Conservation (phyloP, 2,888 invertebrate genomes). For the Teleiodes luculella region DNA sequence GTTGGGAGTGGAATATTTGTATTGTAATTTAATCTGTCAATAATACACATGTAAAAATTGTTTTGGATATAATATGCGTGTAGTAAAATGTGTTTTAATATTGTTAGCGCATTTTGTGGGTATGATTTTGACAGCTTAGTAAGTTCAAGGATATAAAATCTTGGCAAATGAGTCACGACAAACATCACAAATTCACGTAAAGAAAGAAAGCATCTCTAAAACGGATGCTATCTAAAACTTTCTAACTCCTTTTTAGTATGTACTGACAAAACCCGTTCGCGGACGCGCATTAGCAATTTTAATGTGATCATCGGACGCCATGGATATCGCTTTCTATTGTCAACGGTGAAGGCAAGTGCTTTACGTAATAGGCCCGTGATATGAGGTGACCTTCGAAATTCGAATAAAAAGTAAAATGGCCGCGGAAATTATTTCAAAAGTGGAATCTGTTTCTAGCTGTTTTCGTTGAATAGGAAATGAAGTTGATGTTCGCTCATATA, state of each 20-base stretch:
- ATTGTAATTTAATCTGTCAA: too few relatives aligned
- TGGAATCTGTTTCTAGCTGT: too few relatives aligned
- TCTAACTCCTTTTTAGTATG: conserved; percentile 56
- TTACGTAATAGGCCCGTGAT: background rate
- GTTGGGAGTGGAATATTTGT: too few relatives aligned
- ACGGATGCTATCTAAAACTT: conserved; percentile 40
- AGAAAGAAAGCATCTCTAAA: conserved; percentile 23
- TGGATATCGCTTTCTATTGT: conserved; percentile 45
- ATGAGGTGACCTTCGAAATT: background rate
- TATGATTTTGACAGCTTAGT: background rate
- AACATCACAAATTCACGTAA: background rate
- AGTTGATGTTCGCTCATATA: too few relatives aligned
- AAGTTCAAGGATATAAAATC: background rate
- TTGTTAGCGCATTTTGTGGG: too few relatives aligned
- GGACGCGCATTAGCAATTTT: conserved; percentile 29
- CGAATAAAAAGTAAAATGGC: background rate
- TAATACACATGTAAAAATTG: too few relatives aligned
- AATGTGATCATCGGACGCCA: conserved; percentile 26
- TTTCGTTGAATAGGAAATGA: too few relatives aligned
- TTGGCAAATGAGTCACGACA: background rate
- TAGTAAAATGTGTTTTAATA: too few relatives aligned
- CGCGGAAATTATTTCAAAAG: background rate
- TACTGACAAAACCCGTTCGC: conserved; percentile 44
- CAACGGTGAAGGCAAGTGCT: conserved; percentile 28
- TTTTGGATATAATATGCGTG: too few relatives aligned